Evolutionary conservation across 2,888 invertebrate species (phyloP).

Genomic region (Volucella bombylans): DNA sequence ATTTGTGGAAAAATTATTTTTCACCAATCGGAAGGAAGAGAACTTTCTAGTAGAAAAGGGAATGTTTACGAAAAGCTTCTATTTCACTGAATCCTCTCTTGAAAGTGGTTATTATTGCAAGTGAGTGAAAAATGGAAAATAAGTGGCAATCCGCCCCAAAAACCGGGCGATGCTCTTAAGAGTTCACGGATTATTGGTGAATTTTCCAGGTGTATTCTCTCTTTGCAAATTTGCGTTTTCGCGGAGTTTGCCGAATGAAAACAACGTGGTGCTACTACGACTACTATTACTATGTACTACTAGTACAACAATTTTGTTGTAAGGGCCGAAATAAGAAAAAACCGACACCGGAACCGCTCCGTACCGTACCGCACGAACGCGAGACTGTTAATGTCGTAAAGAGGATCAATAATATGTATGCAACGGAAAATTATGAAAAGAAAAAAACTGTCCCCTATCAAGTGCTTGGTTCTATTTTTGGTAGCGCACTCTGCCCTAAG

Average conservation of each 20-base stretch:
- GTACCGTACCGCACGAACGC: conserved; percentile 65
- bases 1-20: conserved; percentile 41
- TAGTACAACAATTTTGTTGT: conserved; percentile 15
- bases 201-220: not conserved
- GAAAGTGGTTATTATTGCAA: conserved; percentile 37
- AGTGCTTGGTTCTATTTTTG: conserved; percentile 43
- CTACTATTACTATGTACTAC: conserved; percentile 44
- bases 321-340: conserved; percentile 29
- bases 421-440: conserved; percentile 32
- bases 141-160: conserved; percentile 17
- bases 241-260: conserved; percentile 65
- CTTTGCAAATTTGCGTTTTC: conserved; percentile 37
- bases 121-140: conserved; percentile 27
- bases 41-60: conserved; percentile 12
- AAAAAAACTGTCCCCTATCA: conserved; percentile 62
- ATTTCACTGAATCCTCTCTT: conserved; percentile 36
- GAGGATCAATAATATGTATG: conserved; percentile 69
- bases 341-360: conserved; percentile 59
- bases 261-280: conserved; percentile 64
- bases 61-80: conserved; percentile 40
- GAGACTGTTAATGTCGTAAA: conserved; percentile 60
- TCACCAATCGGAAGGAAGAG: conserved; percentile 56
- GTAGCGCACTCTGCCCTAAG: conserved; percentile 3
- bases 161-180: conserved; percentile 19
- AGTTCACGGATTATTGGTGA: not conserved